Evolutionary conservation across 1,140 invertebrate genomes (phyloP), one percentile per base, ranked within the genome.

Genomic region (Drosophila paulistorum): DNA sequence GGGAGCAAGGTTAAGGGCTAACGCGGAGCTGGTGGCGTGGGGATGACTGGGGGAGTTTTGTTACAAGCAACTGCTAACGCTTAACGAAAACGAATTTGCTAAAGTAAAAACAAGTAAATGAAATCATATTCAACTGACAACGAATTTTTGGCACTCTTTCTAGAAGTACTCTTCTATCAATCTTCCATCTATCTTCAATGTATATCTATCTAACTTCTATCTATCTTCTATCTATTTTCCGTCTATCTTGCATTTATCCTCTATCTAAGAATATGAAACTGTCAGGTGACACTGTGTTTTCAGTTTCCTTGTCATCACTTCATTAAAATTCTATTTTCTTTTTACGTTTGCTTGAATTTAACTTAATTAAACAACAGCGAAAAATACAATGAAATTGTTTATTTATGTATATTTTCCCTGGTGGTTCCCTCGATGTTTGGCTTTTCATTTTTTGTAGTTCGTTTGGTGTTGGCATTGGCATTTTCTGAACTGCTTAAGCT

Each of bases 31-130:
- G 17, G n/a, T 2, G 20, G 45, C 7, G 45, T 17, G 1, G 5
- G 48, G 48, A 9, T 10, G 9, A 6, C 11, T 39, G 11, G 45
- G 45, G 17, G 45, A 20, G 35, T 37, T 33, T 58, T 33, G 55
- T 58, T 58, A 58, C 55, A 37, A 58, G 57, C 57, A 33, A 59
- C 30, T 37, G 57, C 57, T 59, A 37, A 59, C 35, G 57, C 57
- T 59, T 59, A 59, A 59, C 57, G 14, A 59, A 59, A 59, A 59
- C 57, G 57, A 59, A 59, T 59, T 37, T 33, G 57, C 30, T 59
- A 37, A 37, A 59, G 57, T 59, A 37, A 59, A 59, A 59, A 59
- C 57, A 59, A 59, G 57, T 37, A 20, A 37, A 37, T 37, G 17
- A 59, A 14, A 59, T 59, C 37, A 59, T 33, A 9, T 37, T 37